Conservation (phyloP, 2,888 invertebrate genomes). For the Erebia ligea region DNA sequence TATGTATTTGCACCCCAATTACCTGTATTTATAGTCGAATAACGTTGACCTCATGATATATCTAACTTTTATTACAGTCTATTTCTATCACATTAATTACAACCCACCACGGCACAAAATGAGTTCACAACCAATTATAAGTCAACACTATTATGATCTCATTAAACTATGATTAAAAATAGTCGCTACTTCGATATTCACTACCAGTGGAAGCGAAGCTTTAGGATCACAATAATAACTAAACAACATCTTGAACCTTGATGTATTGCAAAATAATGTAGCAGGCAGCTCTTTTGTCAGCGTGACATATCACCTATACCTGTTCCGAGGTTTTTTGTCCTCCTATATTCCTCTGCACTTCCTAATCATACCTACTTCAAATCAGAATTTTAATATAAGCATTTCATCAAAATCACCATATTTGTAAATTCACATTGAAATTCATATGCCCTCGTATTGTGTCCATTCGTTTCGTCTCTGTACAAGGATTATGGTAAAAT, state of each 20-base stretch:
- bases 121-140: constrained; percentile 16
- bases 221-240: constrained; percentile 30
- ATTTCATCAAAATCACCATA: constrained; percentile 71
- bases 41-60: not conserved
- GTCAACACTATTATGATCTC: constrained; percentile 23
- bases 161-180: constrained; percentile 23
- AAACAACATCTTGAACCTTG: constrained; percentile 37
- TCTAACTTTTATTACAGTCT: not conserved
- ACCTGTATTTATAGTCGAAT: not conserved
- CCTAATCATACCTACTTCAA: constrained; percentile 57
- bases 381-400: constrained; percentile 64
- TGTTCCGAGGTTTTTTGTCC: constrained; percentile 41
- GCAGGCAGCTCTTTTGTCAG: constrained; percentile 41
- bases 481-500: constrained; percentile 82
- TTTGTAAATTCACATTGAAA: constrained; percentile 74
- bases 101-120: constrained; percentile 7
- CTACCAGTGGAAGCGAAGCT: constrained; percentile 29
- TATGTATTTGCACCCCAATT: not conserved
- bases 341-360: constrained; percentile 47
- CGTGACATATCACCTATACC: constrained; percentile 43
- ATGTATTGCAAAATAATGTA: constrained; percentile 47
- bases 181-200: constrained; percentile 1
- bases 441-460: constrained; percentile 76
- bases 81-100: constrained; percentile 6
- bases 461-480: constrained; percentile 73